Evolutionary conservation across 2,888 invertebrate species (phyloP).

Genomic region (Odontocolon sp.): DNA sequence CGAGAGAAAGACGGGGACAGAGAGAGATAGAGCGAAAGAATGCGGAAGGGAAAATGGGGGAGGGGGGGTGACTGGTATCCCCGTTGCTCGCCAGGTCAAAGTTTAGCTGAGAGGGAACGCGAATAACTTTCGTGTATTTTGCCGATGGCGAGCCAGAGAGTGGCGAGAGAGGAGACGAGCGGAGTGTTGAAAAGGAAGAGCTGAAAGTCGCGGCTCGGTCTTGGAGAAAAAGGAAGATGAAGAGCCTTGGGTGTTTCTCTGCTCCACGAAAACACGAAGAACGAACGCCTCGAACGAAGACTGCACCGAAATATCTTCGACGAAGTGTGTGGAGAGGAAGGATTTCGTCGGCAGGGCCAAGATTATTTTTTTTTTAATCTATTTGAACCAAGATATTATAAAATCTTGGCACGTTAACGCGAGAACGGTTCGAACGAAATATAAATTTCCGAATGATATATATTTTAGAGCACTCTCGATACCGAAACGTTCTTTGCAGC

Average conservation of each 20-base stretch:
- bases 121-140: constrained; percentile 50
- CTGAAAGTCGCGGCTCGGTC: not conserved
- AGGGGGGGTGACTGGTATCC: constrained; percentile 22
- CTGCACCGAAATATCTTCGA: not conserved
- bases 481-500: not conserved
- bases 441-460: not conserved
- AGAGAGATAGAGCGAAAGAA: not conserved
- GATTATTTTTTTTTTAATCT: not conserved
- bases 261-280: not conserved
- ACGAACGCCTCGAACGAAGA: not conserved
- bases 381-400: not conserved
- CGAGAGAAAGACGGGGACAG: not conserved
- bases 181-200: constrained; percentile 7
- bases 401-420: not conserved
- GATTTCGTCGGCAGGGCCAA: not conserved
- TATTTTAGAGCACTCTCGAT: not conserved
- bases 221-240: constrained; percentile 1
- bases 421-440: not conserved
- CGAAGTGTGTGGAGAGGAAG: not conserved
- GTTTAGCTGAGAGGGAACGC: constrained; percentile 16
- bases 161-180: constrained; percentile 19
- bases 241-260: not conserved
- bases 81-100: constrained; percentile 32
- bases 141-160: constrained; percentile 16
- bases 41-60: not conserved